Evolutionary conservation across 2,888 invertebrate genomes (phyloP).

Genomic region (Apodemia zela): DNA sequence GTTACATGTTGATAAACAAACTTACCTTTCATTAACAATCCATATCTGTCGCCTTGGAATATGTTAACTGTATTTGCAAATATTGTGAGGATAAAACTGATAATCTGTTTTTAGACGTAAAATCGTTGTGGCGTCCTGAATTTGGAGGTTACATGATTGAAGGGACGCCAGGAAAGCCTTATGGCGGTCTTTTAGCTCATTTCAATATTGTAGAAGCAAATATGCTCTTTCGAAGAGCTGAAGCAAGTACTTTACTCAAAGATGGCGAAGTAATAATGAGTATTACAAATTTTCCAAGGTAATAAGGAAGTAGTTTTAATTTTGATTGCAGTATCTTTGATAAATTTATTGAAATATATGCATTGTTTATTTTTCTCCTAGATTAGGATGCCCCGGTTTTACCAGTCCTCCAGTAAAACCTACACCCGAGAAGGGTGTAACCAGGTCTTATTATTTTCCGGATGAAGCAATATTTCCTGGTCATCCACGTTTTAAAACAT

Average conservation of each 20-base stretch:
- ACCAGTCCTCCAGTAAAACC: conserved; percentile 86
- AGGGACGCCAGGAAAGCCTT: conserved; percentile 98
- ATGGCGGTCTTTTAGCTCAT: conserved; percentile 96
- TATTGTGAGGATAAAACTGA: not conserved
- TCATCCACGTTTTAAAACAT: conserved; percentile 97
- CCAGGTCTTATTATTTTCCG: conserved; percentile 94
- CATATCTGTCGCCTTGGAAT: conserved; percentile 1
- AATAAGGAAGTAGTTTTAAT: conserved; percentile 27
- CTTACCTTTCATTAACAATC: conserved; percentile 17
- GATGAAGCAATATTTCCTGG: conserved; percentile 96
- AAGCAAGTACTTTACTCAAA: conserved; percentile 87
- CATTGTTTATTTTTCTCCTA: conserved; percentile 50
- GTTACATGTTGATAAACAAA: conserved; percentile 45
- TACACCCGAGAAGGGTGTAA: conserved; percentile 85
- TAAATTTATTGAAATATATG: not conserved
- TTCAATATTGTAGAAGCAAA: conserved; percentile 99
- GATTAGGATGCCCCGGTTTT: conserved; percentile 93
- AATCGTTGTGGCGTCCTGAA: conserved; percentile 97
- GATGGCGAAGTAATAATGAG: conserved; percentile 93
- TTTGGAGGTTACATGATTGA: conserved; percentile 99
- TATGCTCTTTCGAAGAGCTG: conserved; percentile 94
- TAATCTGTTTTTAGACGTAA: conserved; percentile 80
- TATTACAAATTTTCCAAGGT: conserved; percentile 96
- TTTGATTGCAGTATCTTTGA: not conserved
- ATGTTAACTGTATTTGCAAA: conserved; percentile 1